Evolutionary conservation across 2,888 invertebrate species (phyloP).

Genomic region (Apantesis nais): DNA sequence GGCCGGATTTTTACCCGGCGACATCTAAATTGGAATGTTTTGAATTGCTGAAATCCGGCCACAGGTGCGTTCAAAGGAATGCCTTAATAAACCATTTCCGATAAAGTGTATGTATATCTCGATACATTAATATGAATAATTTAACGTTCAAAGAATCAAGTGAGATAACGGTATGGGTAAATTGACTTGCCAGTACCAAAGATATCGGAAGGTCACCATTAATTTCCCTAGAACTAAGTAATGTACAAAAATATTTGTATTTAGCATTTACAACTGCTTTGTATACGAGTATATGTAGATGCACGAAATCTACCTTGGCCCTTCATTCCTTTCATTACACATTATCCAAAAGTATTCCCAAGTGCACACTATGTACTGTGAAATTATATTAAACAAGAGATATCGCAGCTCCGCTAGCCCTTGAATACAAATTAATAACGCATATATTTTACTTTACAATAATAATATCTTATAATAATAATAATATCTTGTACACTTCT

Average conservation of each 20-base stretch:
- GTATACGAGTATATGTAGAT: neutral
- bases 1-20: constrained; percentile 47
- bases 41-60: constrained; percentile 63
- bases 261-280: neutral
- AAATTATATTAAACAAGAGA: neutral
- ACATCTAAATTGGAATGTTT: constrained; percentile 67
- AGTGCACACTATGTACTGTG: neutral
- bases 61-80: constrained; percentile 64
- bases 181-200: neutral
- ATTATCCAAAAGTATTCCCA: neutral
- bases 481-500: too few relatives aligned
- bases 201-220: neutral
- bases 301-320: neutral
- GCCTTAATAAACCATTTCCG: constrained; percentile 61
- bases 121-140: constrained; percentile 8
- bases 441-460: neutral
- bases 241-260: neutral
- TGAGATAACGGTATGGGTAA: neutral
- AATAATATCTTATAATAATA: too few relatives aligned
- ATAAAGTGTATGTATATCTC: constrained; percentile 37
- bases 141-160: neutral
- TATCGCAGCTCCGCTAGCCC: neutral
- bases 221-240: neutral
- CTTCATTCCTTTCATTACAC: neutral
- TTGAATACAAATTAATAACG: neutral